phyloP scores from a whole-genome alignment of 2,797 vertebrate species.

The Poeciliopsis gracilis region DNA sequence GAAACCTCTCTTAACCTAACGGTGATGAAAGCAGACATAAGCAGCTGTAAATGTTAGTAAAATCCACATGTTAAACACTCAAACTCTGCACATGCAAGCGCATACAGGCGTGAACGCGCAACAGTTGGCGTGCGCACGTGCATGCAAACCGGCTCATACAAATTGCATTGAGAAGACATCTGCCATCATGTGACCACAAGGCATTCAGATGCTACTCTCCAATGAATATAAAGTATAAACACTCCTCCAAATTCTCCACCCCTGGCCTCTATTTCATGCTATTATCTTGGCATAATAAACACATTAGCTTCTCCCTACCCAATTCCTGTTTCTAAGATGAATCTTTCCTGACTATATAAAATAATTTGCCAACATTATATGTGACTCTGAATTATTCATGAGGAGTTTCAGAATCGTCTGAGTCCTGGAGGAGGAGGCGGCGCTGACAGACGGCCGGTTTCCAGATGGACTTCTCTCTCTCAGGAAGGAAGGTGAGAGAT shows the following conservation, averaged over 20 bases:
- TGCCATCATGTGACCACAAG: conserved; percentile 75
- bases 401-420: conserved; percentile 67
- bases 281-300: conserved; percentile 86
- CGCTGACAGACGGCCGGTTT: conserved; percentile 58
- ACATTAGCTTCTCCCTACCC: conserved; percentile 79
- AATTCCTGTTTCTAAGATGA: conserved; percentile 79
- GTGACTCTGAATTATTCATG: conserved; percentile 81
- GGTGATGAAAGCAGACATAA: conserved; percentile 44
- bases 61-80: conserved; percentile 33
- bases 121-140: neutral
- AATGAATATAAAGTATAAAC: conserved; percentile 85
- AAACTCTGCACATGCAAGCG: neutral
- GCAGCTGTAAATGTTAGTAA: conserved; percentile 15
- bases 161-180: conserved; percentile 62
- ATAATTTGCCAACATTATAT: conserved; percentile 84
- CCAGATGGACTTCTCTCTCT: conserved; percentile 40
- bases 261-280: conserved; percentile 80
- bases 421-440: conserved; percentile 64
- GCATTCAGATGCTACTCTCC: conserved; percentile 71
- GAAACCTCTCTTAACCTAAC: neutral
- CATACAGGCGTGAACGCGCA: neutral
- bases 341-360: conserved; percentile 82
- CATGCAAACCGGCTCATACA: conserved; percentile 21
- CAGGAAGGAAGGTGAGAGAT: conserved; percentile 43
- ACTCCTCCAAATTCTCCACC: conserved; percentile 76